Evolutionary conservation across 2,888 invertebrate species (phyloP), one percentile per base, ranked within the genome.

Genomic region (Pasiphila rectangulata): DNA sequence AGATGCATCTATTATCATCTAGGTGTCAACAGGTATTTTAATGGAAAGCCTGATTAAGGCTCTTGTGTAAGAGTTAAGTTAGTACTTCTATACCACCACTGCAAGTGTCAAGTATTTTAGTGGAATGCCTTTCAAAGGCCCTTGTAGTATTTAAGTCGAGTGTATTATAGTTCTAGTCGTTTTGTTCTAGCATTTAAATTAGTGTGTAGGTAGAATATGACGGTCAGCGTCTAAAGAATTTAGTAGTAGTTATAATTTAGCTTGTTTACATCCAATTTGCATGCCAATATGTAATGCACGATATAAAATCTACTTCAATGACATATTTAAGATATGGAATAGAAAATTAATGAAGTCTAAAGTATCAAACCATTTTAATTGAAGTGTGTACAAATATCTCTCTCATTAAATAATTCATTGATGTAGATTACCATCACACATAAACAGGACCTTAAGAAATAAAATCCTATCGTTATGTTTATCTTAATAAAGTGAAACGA

Each of bases 151-250:
- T n/a, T n/a, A n/a, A n/a, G n/a, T n/a, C n/a, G n/a, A 30, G 13
- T 4, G 16, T 16, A 16, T 9, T 9, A 17, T 32, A 16, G 17
- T 19, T 5, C 9, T 32, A 30, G 13, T 3, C 16, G 16, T 19
- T 9, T 30, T 16, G n/a, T 13, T 27, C 9, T 19, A 32, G 32
- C 17, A 19, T 4, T 9, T 24, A 4, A 24, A 7, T 21, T 25
- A 15, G 9, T 24, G 43, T 56, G 34, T 30, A 30, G 32, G 27
- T 37, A 10, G 25, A n/a, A n/a, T n/a, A n/a, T n/a, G n/a, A 58
- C 58, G 56, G 56, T 56, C 56, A 54, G 58, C 58, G 52, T 52
- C 34, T 25, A 5, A 35, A 24, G 29, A 42, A 45, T 44, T 36
- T 44, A 44, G 20, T 50, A 24, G 0, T 29, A 27, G 38, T 48